A percentile compares a stretch with the other conserved stretches of the same genome.
These are phyloP conservation scores for Leucoraja ocellata DNA, from an alignment of 2,797 vertebrate genomes.

Conservation along the genomic window DNA sequence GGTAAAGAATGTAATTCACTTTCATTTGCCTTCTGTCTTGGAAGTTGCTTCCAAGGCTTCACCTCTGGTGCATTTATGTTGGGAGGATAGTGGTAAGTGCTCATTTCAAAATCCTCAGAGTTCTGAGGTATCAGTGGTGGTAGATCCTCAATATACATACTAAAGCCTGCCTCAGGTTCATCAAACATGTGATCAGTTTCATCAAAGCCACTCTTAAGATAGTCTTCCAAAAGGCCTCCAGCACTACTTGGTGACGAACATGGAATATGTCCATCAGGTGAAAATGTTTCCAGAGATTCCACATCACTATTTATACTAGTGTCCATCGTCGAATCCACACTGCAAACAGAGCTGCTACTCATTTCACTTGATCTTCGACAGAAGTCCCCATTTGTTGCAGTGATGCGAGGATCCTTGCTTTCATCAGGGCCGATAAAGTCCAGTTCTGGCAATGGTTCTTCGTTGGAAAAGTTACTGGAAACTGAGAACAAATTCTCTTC, in stretches of 20 bases:
- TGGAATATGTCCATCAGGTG: conserved; percentile 43
- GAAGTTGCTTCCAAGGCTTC: background rate
- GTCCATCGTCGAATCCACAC: conserved; percentile 45
- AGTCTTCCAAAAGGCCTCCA: background rate
- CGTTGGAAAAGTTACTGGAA: background rate
- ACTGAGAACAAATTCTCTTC: background rate
- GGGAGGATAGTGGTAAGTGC: background rate
- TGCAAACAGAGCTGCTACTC: conserved; percentile 41
- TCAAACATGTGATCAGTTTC: background rate
- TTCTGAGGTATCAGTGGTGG: conserved; percentile 10
- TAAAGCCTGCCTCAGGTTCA: background rate
- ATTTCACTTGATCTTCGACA: background rate
- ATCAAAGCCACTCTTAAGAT: background rate
- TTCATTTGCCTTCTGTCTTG: too few relatives aligned
- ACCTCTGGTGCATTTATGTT: background rate
- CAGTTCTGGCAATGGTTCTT: background rate
- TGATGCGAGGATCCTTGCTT: too few relatives aligned
- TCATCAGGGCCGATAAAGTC: conserved; percentile 6
- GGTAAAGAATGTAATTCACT: background rate
- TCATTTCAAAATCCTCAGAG: background rate
- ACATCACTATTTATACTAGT: conserved; percentile 48
- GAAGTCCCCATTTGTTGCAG: background rate
- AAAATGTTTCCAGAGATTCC: conserved; percentile 47
- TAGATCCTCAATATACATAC: background rate
- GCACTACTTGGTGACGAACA: conserved; percentile 46